Conservation (phyloP, 2,888 invertebrate species). For the Drosophila paranaensis region DNA sequence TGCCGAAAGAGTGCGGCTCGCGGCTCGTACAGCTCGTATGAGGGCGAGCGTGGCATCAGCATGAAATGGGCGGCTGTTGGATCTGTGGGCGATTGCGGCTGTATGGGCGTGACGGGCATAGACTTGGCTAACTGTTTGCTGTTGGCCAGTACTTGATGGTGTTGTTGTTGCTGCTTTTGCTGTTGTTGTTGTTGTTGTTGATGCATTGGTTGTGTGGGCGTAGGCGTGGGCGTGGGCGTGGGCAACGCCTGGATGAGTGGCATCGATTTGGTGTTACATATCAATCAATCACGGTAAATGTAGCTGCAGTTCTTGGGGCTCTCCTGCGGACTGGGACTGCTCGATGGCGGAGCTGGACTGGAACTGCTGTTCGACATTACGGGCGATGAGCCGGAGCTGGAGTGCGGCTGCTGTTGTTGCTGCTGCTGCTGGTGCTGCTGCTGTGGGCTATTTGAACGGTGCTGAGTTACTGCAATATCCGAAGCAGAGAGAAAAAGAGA, state of each 20-base stretch:
- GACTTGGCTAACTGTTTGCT: conserved; percentile 66
- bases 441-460: conserved; percentile 85
- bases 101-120: conserved; percentile 77
- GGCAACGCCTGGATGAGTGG: conserved; percentile 82
- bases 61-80: conserved; percentile 45
- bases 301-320: conserved; percentile 86
- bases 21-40: conserved; percentile 70
- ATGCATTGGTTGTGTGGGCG: conserved; percentile 31
- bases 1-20: conserved; percentile 34
- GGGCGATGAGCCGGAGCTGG: conserved; percentile 85
- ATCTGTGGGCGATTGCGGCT: conserved; percentile 75
- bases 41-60: conserved; percentile 50
- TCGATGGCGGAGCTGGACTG: conserved; percentile 85
- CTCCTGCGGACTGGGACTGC: conserved; percentile 85
- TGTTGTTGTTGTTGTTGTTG: conserved; percentile 24
- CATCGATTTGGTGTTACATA: conserved; percentile 85
- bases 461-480: conserved; percentile 84
- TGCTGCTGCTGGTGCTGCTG: conserved; percentile 74
- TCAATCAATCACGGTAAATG: conserved; percentile 86
- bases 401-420: conserved; percentile 78
- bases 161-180: conserved; percentile 40
- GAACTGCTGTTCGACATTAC: conserved; percentile 85
- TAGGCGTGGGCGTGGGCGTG: conserved; percentile 51
- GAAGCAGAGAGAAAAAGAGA: conserved; percentile 1
- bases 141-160: conserved; percentile 25